Percentiles rank a stretch among this genome's conserved stretches.
phyloP scores from a whole-genome alignment of 2,113 vertebrate species.

The Numida meleagris region DNA sequence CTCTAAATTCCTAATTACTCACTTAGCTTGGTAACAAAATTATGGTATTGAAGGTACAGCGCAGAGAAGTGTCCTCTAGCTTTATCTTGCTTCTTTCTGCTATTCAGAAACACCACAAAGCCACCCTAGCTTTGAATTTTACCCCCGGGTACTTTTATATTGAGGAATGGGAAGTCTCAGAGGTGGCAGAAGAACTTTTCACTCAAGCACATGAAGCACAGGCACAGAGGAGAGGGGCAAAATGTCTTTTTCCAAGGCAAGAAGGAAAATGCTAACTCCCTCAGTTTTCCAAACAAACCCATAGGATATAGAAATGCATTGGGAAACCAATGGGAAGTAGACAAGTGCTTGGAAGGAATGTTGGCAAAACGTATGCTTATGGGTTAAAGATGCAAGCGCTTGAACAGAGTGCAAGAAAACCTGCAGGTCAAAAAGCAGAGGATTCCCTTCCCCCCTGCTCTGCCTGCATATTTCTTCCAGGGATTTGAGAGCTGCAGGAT shows the following conservation, averaged over 20 bases:
- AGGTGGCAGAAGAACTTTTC: neutral
- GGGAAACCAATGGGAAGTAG: neutral
- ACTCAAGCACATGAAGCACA: neutral
- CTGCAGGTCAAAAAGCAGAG: conserved; percentile 22
- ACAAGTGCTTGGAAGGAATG: neutral
- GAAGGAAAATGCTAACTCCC: neutral
- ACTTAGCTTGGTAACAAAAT: neutral
- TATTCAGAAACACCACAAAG: neutral
- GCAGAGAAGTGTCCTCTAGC: neutral
- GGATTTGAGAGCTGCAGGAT: conserved; percentile 56
- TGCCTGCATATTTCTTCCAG: conserved; percentile 37
- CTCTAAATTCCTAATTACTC: neutral
- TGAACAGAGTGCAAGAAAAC: neutral
- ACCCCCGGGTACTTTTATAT: neutral
- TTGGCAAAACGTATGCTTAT: neutral
- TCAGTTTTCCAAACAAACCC: neutral
- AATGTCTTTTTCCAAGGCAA: neutral
- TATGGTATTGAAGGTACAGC: neutral
- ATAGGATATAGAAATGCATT: neutral
- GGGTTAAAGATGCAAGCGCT: neutral
- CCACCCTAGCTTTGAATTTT: neutral
- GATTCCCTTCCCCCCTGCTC: conserved; percentile 51
- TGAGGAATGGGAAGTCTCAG: neutral
- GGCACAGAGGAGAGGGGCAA: neutral
- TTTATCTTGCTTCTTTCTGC: neutral